Conservation (phyloP, 2,113 vertebrate species). For the Emydura subglobosa region DNA sequence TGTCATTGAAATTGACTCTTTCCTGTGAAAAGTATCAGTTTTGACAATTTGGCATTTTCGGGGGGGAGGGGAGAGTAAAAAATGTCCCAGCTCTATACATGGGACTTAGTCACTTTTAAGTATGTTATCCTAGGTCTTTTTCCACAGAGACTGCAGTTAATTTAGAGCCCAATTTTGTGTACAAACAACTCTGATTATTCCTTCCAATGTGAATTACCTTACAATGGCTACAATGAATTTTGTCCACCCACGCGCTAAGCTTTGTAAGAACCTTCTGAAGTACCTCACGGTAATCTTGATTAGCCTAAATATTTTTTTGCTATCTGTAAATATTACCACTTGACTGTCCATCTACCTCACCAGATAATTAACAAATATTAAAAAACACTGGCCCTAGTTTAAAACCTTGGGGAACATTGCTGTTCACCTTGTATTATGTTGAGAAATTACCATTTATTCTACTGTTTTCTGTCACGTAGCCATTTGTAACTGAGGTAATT, state of each 20-base stretch:
- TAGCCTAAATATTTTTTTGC: neutral
- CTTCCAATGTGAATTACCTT: neutral
- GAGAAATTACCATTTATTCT: neutral
- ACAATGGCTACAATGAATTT: neutral
- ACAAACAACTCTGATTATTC: neutral
- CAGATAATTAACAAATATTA: neutral
- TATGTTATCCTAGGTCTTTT: neutral
- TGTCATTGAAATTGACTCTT: too few species aligned
- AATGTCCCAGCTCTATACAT: too few species aligned
- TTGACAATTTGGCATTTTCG: too few species aligned
- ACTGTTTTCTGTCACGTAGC: neutral
- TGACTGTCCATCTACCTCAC: neutral
- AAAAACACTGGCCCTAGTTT: neutral
- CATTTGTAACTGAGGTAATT: neutral
- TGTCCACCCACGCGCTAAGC: neutral
- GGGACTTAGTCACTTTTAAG: neutral
- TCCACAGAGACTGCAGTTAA: neutral
- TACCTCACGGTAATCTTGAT: neutral
- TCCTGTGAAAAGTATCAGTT: too few species aligned
- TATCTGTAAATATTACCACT: neutral
- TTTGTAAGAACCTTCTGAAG: neutral
- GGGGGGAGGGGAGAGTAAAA: too few species aligned
- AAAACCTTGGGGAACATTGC: neutral
- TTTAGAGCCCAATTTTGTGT: neutral
- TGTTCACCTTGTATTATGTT: neutral